Base-by-base conservation (phyloP, 2,797 vertebrate species). In the Australoheros facetus region DNA sequence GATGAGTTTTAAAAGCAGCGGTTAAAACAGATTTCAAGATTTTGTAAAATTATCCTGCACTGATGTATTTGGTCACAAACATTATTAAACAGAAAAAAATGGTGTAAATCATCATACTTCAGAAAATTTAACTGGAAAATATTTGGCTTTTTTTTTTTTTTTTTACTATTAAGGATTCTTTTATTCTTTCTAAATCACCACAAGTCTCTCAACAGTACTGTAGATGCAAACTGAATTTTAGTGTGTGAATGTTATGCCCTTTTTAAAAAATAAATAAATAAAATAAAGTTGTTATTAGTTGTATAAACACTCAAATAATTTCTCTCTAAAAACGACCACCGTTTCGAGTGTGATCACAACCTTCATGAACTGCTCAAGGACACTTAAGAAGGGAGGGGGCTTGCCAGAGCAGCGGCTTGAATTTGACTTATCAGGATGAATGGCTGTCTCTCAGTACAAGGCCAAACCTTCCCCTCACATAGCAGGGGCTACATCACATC, bases 311-410 rank as follows among this genome's bases (percentile, higher is more conserved):
- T 48, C 42, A 66, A 66, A 59, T 66, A 16, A n/a, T 69, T 48
- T 48, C 23, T 48, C 16, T 66, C 42, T 69, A 51, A 42, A 60
- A 59, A 60, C 42, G 23, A 17, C 39, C 0, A 0, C 56, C 32
- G 30, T 57, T 58, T 84, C 28, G 60, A 55, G 6, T 59, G 73
- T 71, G 73, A 73, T 58, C 28, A 7, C 73, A 78, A 51, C 39
- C 80, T 84, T 82, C 71, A n/a, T 2, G 21, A 70, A 53, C 37
- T 21, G 72, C 79, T 84, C 80, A 83, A 84, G 81, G 83, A 79
- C 83, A 59, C 83, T 81, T 78, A 69, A 79, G 71, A 48, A 13
- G 39, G 73, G 74, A 78, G 72, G 80, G 39, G 2, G 17, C n/a
- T 77, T 56, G 69, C 55, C 66, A 64, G 60, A 74, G 71, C 14